Percentiles rank a stretch among this genome's conserved stretches.
Conservation (phyloP, 1,140 invertebrate genomes). For the Drosophila tristis region DNA sequence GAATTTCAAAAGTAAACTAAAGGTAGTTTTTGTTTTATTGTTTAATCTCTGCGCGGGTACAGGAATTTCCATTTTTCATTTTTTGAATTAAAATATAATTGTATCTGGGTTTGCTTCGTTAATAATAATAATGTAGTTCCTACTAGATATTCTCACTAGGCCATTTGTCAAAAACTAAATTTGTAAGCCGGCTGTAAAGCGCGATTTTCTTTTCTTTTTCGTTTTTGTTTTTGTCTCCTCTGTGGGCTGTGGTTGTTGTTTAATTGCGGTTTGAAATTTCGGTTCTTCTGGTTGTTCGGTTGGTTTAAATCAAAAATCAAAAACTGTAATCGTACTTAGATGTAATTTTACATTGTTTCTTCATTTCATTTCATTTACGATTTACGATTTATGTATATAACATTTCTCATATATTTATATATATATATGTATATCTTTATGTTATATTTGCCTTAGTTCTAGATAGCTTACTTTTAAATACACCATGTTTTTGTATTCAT, state of each 20-base stretch:
- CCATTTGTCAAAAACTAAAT: slow-evolving; percentile 26
- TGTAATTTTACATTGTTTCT: slow-evolving; percentile 65
- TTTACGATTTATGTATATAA: slow-evolving; percentile 67
- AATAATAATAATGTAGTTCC: slow-evolving; percentile 21
- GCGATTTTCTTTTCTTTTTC: slow-evolving; percentile 6
- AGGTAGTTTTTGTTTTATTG: slow-evolving; percentile 39
- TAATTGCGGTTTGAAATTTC: too few relatives aligned
- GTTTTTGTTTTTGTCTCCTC: background rate
- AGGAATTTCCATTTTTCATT: background rate
- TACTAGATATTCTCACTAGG: slow-evolving; percentile 31
- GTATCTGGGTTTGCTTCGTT: slow-evolving; percentile 3
- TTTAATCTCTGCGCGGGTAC: slow-evolving; percentile 15
- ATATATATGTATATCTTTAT: slow-evolving; percentile 61
- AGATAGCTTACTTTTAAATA: slow-evolving; percentile 54
- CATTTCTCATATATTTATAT: slow-evolving; percentile 58
- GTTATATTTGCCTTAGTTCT: slow-evolving; percentile 63
- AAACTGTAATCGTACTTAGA: slow-evolving; percentile 61
- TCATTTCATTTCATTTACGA: slow-evolving; percentile 48
- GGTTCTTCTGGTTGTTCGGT: slow-evolving; percentile 16
- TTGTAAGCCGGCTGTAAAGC: slow-evolving; percentile 30
- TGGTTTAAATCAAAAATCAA: slow-evolving; percentile 48
- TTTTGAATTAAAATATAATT: slow-evolving; percentile 28
- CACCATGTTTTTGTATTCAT: slow-evolving; percentile 37
- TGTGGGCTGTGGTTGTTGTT: slow-evolving; percentile 6
- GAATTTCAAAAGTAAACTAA: slow-evolving; percentile 40